phyloP scores from a whole-genome alignment of 1,140 invertebrate genomes.

The Drosophila yakuba region DNA sequence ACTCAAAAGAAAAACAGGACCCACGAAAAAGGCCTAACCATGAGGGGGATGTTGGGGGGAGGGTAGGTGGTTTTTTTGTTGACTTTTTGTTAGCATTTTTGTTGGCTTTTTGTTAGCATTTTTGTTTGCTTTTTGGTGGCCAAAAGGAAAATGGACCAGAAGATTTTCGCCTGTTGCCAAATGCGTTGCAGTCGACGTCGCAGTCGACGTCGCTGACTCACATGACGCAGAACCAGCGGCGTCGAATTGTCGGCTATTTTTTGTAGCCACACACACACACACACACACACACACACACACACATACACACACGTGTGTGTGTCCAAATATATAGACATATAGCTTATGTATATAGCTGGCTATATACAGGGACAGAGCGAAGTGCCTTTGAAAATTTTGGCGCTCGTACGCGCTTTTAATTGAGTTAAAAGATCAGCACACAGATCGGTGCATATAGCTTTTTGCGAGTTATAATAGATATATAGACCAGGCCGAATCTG shows the following conservation, averaged over 20 bases:
- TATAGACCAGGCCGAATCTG: constrained; percentile 29
- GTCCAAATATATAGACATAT: background rate
- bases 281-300: constrained; percentile 2
- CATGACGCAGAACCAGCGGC: constrained; percentile 76
- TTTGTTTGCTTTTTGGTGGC: constrained; percentile 33
- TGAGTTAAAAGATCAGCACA: constrained; percentile 79
- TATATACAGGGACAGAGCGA: constrained; percentile 41
- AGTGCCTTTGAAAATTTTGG: constrained; percentile 74
- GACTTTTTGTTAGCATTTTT: constrained; percentile 13
- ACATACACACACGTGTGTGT: background rate
- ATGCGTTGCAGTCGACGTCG: constrained; percentile 37
- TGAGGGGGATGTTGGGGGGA: background rate
- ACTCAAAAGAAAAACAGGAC: constrained; percentile 61
- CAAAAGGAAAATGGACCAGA: constrained; percentile 44
- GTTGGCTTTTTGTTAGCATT: too few species aligned
- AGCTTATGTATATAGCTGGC: background rate
- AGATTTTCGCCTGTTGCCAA: constrained; percentile 59
- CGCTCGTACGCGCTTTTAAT: constrained; percentile 78
- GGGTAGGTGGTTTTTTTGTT: background rate
- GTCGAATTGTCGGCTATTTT: constrained; percentile 65
- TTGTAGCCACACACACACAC: constrained; percentile 22
- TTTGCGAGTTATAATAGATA: constrained; percentile 27
- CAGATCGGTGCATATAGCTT: constrained; percentile 65
- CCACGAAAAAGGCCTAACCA: constrained; percentile 33
- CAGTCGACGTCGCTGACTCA: constrained; percentile 62